Evolutionary conservation across 2,797 vertebrate genomes (phyloP).

Genomic region (Myotis daubentonii): DNA sequence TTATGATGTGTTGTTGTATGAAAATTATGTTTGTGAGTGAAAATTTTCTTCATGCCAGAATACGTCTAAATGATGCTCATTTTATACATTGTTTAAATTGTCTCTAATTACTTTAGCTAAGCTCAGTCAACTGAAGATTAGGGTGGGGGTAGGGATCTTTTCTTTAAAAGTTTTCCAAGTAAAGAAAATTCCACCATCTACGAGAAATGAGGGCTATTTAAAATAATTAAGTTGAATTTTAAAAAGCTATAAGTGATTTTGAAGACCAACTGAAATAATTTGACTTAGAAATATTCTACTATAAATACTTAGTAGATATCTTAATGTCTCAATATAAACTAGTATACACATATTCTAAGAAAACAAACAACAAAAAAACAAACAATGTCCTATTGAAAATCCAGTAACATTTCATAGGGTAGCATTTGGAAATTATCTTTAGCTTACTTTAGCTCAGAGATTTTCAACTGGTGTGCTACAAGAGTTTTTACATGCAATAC

Average conservation of each 20-base stretch:
- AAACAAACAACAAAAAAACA: neutral
- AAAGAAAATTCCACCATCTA: constrained; percentile 1
- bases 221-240: constrained; percentile 12
- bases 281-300: neutral
- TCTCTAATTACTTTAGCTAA: constrained; percentile 27
- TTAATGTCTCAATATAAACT: neutral
- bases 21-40: constrained; percentile 24
- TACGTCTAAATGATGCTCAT: neutral
- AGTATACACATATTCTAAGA: neutral
- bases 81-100: constrained; percentile 7
- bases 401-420: neutral
- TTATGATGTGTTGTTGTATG: constrained; percentile 15
- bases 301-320: neutral
- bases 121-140: neutral
- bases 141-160: neutral
- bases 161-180: neutral
- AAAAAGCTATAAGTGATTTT: neutral
- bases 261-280: neutral
- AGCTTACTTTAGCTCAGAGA: neutral
- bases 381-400: neutral
- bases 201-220: constrained; percentile 3
- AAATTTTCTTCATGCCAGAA: neutral
- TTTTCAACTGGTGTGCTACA: neutral
- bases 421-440: neutral
- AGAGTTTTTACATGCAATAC: neutral